Evolutionary conservation across 2,113 vertebrate genomes (phyloP).

Genomic region (Eclectus roratus): DNA sequence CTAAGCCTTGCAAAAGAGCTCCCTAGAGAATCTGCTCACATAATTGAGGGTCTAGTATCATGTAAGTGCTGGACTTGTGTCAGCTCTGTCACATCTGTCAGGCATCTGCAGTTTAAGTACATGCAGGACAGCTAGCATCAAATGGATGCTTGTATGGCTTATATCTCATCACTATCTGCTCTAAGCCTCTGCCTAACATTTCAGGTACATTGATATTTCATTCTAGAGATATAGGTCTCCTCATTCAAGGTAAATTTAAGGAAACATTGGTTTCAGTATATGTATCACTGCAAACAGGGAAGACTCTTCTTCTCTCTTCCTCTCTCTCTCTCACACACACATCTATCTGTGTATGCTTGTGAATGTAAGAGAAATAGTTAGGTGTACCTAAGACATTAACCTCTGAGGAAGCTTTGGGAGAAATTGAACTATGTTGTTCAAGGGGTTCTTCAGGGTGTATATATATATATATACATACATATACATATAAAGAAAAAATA

Average conservation of each 20-base stretch:
- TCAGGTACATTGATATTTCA: background rate
- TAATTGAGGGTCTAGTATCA: background rate
- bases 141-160: background rate
- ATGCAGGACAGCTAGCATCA: background rate
- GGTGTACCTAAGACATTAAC: background rate
- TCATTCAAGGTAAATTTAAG: background rate
- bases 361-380: background rate
- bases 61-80: background rate
- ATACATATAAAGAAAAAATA: background rate
- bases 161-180: background rate
- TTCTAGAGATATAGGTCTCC: background rate
- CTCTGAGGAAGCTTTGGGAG: background rate
- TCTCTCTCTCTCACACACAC: background rate
- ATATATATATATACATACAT: background rate
- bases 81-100: background rate
- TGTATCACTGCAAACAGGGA: background rate
- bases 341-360: background rate
- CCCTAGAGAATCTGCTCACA: background rate
- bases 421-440: background rate
- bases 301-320: background rate
- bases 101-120: background rate
- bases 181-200: background rate
- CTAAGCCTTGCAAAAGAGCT: background rate
- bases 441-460: background rate
- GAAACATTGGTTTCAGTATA: background rate